phyloP scores from a whole-genome alignment of 64 coral and sea anemone species.

The Pocillopora damicornis region DNA sequence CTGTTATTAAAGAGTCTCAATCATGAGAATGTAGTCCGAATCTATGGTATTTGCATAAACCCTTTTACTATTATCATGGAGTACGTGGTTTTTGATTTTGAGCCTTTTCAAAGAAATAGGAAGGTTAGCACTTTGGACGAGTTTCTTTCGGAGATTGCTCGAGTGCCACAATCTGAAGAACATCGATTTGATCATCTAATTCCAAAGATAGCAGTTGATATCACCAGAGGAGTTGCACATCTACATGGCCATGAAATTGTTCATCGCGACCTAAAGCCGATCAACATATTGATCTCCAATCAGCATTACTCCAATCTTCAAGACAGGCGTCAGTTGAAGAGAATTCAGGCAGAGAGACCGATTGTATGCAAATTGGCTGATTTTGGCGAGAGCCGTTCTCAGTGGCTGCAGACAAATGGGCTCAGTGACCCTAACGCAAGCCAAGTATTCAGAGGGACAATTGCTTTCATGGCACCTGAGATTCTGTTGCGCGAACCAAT shows the following conservation, averaged over 20 bases:
- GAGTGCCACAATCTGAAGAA: not conserved
- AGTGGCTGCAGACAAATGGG: constrained; percentile 37
- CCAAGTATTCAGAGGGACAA: constrained; percentile 46
- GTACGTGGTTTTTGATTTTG: constrained; percentile 62
- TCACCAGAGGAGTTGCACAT: constrained; percentile 33
- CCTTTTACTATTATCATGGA: constrained; percentile 13
- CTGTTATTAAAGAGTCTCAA: constrained; percentile 15
- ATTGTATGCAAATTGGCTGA: constrained; percentile 63
- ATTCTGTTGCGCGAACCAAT: constrained; percentile 18
- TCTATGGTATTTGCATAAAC: constrained; percentile 13
- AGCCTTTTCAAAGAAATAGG: constrained; percentile 17
- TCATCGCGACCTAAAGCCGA: constrained; percentile 78
- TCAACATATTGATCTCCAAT: constrained; percentile 76
- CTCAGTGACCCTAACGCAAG: constrained; percentile 28
- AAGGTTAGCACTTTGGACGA: constrained; percentile 42
- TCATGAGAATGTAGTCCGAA: constrained; percentile 12
- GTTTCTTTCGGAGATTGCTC: constrained; percentile 22
- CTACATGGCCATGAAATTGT: constrained; percentile 42
- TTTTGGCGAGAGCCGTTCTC: constrained; percentile 75
- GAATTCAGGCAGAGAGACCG: constrained; percentile 8
- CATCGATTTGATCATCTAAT: constrained; percentile 3
- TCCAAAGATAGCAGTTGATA: constrained; percentile 39
- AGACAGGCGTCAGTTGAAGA: not conserved
- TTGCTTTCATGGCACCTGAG: constrained; percentile 65
- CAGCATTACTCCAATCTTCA: constrained; percentile 62